Conservation (phyloP, 2,888 invertebrate species). For the Macrophya annulata region DNA sequence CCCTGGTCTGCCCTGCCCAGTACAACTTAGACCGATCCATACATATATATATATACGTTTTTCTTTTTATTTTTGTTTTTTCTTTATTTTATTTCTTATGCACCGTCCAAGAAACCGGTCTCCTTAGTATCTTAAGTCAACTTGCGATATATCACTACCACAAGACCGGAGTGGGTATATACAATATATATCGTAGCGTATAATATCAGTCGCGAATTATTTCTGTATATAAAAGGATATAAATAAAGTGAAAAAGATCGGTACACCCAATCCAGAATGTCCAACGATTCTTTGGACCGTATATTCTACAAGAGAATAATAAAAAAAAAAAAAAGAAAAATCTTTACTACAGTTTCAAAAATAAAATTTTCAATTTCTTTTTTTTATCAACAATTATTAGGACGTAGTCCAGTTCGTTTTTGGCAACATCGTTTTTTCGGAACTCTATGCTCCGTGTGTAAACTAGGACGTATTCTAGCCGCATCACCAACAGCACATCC, state of each 20-base stretch:
- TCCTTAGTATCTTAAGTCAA: slow-evolving; percentile 13
- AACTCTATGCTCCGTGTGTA: slow-evolving; percentile 68
- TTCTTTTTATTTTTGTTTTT: no score
- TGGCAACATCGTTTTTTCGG: slow-evolving; percentile 61
- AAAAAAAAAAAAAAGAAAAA: not conserved
- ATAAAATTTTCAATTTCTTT: not conserved
- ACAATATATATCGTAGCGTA: not conserved
- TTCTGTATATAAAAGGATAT: not conserved
- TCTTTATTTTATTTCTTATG: not conserved
- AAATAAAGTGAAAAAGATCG: not conserved
- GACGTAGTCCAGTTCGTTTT: slow-evolving; percentile 14
- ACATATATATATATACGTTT: no score
- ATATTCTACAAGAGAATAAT: no score
- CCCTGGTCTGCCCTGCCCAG: not conserved
- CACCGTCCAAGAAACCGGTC: slow-evolving; percentile 1
- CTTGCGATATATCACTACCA: not conserved
- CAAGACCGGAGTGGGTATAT: not conserved
- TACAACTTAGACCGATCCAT: not conserved
- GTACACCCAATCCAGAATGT: no score
- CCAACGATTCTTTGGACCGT: not conserved
- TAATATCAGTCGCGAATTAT: not conserved
- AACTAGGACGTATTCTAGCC: slow-evolving; percentile 68
- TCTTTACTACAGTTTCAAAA: no score
- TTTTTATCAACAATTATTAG: slow-evolving; percentile 6
- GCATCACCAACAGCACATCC: slow-evolving; percentile 43